Percentiles rank a stretch among this genome's conserved stretches.
phyloP scores from a whole-genome alignment of 2,113 vertebrate species.

The Phycodurus eques region DNA sequence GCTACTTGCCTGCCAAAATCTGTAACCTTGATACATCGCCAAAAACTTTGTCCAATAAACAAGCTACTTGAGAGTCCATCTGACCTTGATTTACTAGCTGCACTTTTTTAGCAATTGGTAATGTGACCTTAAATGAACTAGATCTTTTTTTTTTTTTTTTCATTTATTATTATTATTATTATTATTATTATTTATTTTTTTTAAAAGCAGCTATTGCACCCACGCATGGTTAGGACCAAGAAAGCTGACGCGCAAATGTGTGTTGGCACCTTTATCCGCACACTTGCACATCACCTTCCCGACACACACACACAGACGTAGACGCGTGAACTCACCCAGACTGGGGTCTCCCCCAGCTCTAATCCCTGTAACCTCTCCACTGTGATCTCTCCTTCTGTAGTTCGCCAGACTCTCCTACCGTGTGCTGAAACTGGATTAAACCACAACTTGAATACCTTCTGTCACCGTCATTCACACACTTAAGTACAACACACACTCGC shows the following conservation, averaged over 20 bases:
- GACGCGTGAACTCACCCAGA: too few relatives aligned
- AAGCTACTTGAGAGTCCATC: constrained; percentile 48
- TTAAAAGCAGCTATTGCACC: too few relatives aligned
- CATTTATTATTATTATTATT: too few relatives aligned
- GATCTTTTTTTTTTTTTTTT: too few relatives aligned
- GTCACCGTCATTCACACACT: constrained; percentile 4
- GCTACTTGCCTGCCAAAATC: constrained; percentile 22
- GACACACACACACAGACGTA: constrained; percentile 4
- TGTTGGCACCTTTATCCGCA: constrained; percentile 1
- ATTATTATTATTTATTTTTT: too few relatives aligned
- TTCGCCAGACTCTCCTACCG: constrained; percentile 26
- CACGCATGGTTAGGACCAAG: not conserved
- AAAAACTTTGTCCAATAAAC: constrained; percentile 38
- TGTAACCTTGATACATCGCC: constrained; percentile 36
- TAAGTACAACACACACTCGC: constrained; percentile 6
- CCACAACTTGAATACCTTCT: constrained; percentile 26
- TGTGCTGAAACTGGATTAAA: constrained; percentile 38
- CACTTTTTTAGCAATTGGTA: constrained; percentile 36
- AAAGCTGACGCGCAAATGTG: not conserved
- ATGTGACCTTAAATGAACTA: constrained; percentile 49
- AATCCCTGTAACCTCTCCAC: constrained; percentile 44
- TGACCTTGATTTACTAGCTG: constrained; percentile 45
- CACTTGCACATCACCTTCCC: not conserved
- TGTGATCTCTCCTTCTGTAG: constrained; percentile 29
- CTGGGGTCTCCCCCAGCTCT: constrained; percentile 39